Percentiles rank a stretch among this genome's conserved stretches.
Conservation (phyloP, 2,113 vertebrate species). For the Corynorhinus townsendii region DNA sequence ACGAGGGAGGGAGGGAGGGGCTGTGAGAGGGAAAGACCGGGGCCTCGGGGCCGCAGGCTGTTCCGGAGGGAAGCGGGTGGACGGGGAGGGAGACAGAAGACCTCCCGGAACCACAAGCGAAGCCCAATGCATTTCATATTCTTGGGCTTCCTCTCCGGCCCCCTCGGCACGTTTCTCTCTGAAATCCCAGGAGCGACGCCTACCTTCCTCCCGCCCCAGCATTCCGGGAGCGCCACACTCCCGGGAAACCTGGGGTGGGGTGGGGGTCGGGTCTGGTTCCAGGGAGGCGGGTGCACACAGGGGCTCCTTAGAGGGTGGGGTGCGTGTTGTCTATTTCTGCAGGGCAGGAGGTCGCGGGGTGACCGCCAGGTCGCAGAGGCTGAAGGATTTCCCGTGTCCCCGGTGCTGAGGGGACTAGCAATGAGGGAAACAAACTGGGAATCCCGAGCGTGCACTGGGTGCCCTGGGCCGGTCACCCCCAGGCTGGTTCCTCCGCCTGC, state of each 20-base stretch:
- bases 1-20: background rate
- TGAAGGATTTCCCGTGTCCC: background rate
- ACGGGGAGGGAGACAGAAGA: no score
- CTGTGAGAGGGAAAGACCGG: background rate
- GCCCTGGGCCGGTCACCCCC: background rate
- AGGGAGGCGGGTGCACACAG: background rate
- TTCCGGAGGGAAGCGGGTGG: background rate
- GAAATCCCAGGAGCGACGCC: background rate
- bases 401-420: background rate
- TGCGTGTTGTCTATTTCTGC: background rate
- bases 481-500: background rate
- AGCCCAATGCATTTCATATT: background rate
- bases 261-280: background rate
- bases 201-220: background rate
- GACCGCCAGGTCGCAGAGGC: background rate
- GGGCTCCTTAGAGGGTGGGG: background rate
- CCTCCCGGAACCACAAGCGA: background rate
- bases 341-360: background rate
- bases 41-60: background rate
- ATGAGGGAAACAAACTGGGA: background rate
- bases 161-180: background rate
- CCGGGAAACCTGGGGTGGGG: background rate
- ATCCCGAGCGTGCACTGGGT: background rate
- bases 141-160: background rate
- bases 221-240: background rate